Conservation (phyloP, 2,113 vertebrate species). For the Tragelaphus scriptus region DNA sequence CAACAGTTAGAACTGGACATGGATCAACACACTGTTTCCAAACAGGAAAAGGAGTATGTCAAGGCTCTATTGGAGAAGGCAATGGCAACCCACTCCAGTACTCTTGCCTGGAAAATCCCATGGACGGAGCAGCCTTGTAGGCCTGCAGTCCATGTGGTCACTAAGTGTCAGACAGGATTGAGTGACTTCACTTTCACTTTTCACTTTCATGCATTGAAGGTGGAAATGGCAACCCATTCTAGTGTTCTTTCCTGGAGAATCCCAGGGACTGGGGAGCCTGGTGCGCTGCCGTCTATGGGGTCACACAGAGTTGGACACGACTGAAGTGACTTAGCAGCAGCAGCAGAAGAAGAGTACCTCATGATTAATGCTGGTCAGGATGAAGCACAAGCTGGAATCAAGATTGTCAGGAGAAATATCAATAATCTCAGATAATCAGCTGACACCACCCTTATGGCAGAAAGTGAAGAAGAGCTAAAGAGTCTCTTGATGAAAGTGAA, state of each 20-base stretch:
- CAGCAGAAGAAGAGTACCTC: not conserved
- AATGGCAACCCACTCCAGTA: not conserved
- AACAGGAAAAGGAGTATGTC: not conserved
- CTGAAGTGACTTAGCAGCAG: no score
- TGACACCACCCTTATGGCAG: not conserved
- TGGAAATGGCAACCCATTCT: no score
- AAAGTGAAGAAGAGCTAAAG: not conserved
- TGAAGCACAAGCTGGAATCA: not conserved
- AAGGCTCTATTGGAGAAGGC: not conserved
- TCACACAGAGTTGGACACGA: fast-evolving
- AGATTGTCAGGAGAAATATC: not conserved
- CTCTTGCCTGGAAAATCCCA: no score
- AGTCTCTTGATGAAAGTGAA: not conserved
- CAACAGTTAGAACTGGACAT: not conserved
- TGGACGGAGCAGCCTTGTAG: no score
- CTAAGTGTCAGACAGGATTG: no score
- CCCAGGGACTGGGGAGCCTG: fast-evolving
- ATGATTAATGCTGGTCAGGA: not conserved
- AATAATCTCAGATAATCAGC: not conserved
- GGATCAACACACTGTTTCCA: not conserved
- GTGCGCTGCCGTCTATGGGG: fast-evolving
- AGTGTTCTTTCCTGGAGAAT: no score
- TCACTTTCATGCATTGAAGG: no score
- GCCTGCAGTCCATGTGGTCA: no score
- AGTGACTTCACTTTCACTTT: no score